Evolutionary conservation across 2,113 vertebrate genomes (phyloP), one percentile per base, ranked within the genome.

Genomic region (Burhinus oedicnemus): DNA sequence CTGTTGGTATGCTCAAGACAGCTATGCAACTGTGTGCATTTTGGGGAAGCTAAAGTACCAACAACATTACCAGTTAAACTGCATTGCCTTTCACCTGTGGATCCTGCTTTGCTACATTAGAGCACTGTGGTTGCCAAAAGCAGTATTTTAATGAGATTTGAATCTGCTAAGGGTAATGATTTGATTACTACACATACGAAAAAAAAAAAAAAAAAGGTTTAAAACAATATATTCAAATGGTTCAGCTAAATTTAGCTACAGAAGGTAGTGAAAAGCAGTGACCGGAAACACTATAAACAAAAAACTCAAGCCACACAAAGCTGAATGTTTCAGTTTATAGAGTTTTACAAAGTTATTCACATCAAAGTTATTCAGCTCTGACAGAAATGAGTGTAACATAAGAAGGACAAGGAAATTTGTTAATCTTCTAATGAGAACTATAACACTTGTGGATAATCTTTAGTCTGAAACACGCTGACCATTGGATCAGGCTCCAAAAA

Each of bases 21-120:
- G 22, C 9, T 55, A 22, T 0, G 0, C 8, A 45, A 12, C 6
- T 30, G 4, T 19, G 7, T 32, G 13, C 7, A 14, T 54, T 58
- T 68, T 36, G 11, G 12, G 10, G 15, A 54, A 81, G 14, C 16
- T 42, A n/a, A 55, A 15, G 15, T 36, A 10, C 9, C 20, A 87
- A 49, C 9, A 7, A 23, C 18, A 7, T 82, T 27, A 71, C 4
- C 17, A 57, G 9, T 23, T 36, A 15, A 51, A 58, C 6, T 40
- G 15, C 47, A 40, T 32, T 47, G 27, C 6, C 17, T 21, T 57
- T 74, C 15, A 5, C 29, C 20, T 65, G 25, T 34, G n/a, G 18
- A 7, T 79, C 47, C 40, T 65, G 23, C 13, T 51, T 38, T 65
- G 22, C 22, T 45, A 21, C 19, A 15, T 71, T 40, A 58, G 13